These are phyloP conservation scores for Agrotis segetum DNA, from an alignment of 2,888 invertebrate species.

Conservation along the genomic window DNA sequence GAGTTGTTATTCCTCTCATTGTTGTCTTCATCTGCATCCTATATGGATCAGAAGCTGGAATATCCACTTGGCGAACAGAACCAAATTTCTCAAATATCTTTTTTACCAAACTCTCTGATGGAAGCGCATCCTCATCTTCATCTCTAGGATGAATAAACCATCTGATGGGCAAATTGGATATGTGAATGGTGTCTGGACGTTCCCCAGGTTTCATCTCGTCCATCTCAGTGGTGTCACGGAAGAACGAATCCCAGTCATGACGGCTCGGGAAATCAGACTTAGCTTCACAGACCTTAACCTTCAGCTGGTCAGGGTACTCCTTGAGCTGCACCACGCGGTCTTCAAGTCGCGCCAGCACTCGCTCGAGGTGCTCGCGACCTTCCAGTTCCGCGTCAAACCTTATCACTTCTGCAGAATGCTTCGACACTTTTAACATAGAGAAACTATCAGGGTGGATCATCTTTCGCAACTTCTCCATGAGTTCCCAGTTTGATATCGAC, in stretches of 20 bases:
- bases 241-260: constrained; percentile 98
- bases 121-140: constrained; percentile 92
- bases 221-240: constrained; percentile 98
- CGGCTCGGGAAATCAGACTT: constrained; percentile 96
- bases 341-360: constrained; percentile 94
- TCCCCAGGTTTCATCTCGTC: constrained; percentile 99
- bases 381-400: constrained; percentile 97
- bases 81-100: constrained; percentile 98
- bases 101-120: constrained; percentile 94
- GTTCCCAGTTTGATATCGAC: constrained; percentile 98
- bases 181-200: constrained; percentile 98
- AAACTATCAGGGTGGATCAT: constrained; percentile 97
- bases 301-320: constrained; percentile 96
- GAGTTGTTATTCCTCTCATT: constrained; percentile 95
- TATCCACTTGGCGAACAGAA: constrained; percentile 96
- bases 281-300: constrained; percentile 95
- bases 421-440: constrained; percentile 95
- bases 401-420: constrained; percentile 97
- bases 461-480: constrained; percentile 98
- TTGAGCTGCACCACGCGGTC: constrained; percentile 95
- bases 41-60: constrained; percentile 97
- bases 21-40: constrained; percentile 95
- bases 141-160: constrained; percentile 95
- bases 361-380: constrained; percentile 92
- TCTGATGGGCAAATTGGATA: constrained; percentile 96